phyloP scores from a whole-genome alignment of 2,888 invertebrate species.

The Latrodectus hesperus region DNA sequence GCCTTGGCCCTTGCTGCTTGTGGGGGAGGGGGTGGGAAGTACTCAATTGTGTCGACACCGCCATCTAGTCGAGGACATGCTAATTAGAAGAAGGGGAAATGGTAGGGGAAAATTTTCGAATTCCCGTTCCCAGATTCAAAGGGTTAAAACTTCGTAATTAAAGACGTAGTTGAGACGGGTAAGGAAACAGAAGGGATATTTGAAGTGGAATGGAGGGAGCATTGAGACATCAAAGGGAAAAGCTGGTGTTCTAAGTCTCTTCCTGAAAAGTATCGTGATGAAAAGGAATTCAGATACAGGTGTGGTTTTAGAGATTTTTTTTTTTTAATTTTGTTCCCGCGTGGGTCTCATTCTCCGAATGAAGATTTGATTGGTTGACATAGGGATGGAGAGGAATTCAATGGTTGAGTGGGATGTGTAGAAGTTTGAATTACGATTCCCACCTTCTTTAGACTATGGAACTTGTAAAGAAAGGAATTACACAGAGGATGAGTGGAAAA shows the following conservation, averaged over 20 bases:
- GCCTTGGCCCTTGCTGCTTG: background rate
- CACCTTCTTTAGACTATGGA: background rate
- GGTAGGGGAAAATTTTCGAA: constrained; percentile 28
- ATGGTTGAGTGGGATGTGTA: constrained; percentile 10
- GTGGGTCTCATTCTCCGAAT: background rate
- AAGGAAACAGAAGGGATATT: constrained; percentile 14
- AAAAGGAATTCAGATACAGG: constrained; percentile 22
- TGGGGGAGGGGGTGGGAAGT: background rate
- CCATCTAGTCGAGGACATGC: constrained; percentile 37
- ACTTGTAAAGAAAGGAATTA: background rate
- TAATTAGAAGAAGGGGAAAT: constrained; percentile 41
- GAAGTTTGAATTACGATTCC: constrained; percentile 15
- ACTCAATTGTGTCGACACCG: constrained; percentile 41
- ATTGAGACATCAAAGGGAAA: constrained; percentile 40
- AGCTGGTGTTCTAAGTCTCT: constrained; percentile 17
- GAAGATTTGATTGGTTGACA: constrained; percentile 25
- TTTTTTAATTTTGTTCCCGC: background rate
- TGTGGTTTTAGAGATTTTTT: constrained; percentile 24
- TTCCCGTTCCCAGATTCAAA: constrained; percentile 52
- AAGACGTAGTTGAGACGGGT: constrained; percentile 27
- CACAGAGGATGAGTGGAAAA: background rate
- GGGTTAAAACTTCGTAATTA: constrained; percentile 62
- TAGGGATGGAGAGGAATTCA: background rate
- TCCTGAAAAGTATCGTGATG: constrained; percentile 2
- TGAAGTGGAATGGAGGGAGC: constrained; percentile 20